Evolutionary conservation across 2,113 vertebrate species (phyloP).

Genomic region (Cinclus mexicanus): DNA sequence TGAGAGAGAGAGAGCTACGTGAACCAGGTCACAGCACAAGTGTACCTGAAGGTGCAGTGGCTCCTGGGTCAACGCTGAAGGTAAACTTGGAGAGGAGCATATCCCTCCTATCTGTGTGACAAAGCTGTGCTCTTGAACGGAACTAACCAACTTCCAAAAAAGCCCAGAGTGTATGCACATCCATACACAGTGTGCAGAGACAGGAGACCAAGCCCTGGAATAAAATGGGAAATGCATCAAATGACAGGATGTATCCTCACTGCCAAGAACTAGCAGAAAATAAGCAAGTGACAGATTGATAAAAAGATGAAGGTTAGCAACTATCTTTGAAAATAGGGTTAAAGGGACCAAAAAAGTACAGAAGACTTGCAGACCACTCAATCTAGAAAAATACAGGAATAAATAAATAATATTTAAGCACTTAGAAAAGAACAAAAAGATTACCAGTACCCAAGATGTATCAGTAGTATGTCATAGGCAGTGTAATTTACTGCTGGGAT

Average conservation of each 20-base stretch:
- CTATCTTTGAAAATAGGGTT: neutral
- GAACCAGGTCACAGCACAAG: neutral
- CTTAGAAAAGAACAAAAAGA: neutral
- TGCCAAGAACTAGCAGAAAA: neutral
- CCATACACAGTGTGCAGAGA: neutral
- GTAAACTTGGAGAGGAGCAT: neutral
- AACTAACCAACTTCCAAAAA: neutral
- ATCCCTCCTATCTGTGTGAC: neutral
- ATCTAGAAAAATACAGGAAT: neutral
- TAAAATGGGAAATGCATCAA: neutral
- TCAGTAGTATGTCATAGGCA: fast-evolving
- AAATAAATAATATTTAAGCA: neutral
- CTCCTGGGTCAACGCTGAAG: neutral
- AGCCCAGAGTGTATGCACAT: neutral
- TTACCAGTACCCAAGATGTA: neutral
- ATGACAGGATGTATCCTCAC: neutral
- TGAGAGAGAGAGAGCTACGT: neutral
- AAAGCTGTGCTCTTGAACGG: neutral
- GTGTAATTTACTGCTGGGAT: neutral
- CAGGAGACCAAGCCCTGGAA: neutral
- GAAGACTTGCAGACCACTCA: neutral
- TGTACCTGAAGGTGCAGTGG: neutral
- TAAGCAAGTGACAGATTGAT: neutral
- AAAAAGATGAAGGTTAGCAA: neutral
- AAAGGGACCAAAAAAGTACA: neutral